Evolutionary conservation across 2,888 invertebrate species (phyloP), one percentile per base, ranked within the genome.

Genomic region (Tromatobia lineatoria): DNA sequence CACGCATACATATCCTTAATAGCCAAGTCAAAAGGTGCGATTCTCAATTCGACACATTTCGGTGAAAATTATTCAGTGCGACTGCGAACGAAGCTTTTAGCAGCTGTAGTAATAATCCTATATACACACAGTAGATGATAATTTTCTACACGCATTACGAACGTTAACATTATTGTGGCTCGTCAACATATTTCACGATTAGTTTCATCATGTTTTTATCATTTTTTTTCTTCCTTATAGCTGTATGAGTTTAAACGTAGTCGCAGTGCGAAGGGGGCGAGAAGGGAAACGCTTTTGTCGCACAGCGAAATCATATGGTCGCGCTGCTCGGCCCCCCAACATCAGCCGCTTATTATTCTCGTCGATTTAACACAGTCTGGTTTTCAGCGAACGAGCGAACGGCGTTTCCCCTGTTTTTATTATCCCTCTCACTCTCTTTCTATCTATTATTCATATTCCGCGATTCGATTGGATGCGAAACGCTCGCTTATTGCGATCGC

Each of bases 1-100:
- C 66, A 80, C 70, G 47, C 59, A 69, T 11, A 50, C 54, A 70
- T 54, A 69, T 54, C 15, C 50, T 64, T 42, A 38, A 23, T 50
- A 77, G 82, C 82, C 82, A 83, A 85, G 84, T 83, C 82, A 77
- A 82, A 82, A 86, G 64, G 78, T 86, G 77, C 85, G 86, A 85
- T 86, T 81, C 79, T 78, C 50, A 69, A 78, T 75, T 82, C 69
- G 76, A 84, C 73, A 64, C 59, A 76, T 18, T 52, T 66, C 80
- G 83, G 82, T 82, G 84, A 70, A 86, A 87, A 61, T 80, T 88
- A 86, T 88, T 87, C 86, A 81, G 75, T 80, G 80, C 82, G 83
- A 77, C 69, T 74, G 74, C 76, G 77, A 87, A 87, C 79, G 79
- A 87, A 82, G 86, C 85, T 71, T 82, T 85, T 50, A 59, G 50